Evolutionary conservation across 2,888 invertebrate species (phyloP), one percentile per base, ranked within the genome.

Genomic region (Hyppa rectilinea): DNA sequence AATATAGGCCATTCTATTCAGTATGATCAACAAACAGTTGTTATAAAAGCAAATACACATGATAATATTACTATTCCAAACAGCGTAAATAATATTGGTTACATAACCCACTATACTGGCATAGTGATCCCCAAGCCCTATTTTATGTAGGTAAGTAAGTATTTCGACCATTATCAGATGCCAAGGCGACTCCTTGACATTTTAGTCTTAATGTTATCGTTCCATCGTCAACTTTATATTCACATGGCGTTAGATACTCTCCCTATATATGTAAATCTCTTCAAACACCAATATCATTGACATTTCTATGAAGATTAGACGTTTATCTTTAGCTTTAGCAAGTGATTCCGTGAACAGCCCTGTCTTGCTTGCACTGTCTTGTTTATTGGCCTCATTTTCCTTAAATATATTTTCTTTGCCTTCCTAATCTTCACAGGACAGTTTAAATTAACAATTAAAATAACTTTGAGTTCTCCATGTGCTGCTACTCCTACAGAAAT

Each of bases 151-250:
- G 64, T 53, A 58, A 69, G 56, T 75, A 26, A 59, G 61, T 69
- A 63, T 80, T 75, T 38, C 45, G 36, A 72, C 56, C 82, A 81
- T 81, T 77, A 81, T 59, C 43, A 72, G 67, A 81, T 81, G 82
- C 78, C 79, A 72, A 68, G 78, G 68, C 65, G 68, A 81, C 61
- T 75, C 69, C 80, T 82, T 81, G 80, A 75, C 71, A 71, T 75
- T 75, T 31, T 59, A 55, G 58, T 4, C 49, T 38, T 4, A 26
- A 10, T 61, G 12, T 71, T 61, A 79, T 71, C 34, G 34, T 49
- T 36, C 53, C 7, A 50, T 61, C 12, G 17, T 65, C 56, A 60
- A 45, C n/a, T 80, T 79, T 71, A 71, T 75, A 82, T 81, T 75
- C 83, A 71, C 9, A 43, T 45, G 20, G 23, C 26, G 58, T 67